phyloP scores from a whole-genome alignment of 2,113 vertebrate species.

The Uria lomvia region DNA sequence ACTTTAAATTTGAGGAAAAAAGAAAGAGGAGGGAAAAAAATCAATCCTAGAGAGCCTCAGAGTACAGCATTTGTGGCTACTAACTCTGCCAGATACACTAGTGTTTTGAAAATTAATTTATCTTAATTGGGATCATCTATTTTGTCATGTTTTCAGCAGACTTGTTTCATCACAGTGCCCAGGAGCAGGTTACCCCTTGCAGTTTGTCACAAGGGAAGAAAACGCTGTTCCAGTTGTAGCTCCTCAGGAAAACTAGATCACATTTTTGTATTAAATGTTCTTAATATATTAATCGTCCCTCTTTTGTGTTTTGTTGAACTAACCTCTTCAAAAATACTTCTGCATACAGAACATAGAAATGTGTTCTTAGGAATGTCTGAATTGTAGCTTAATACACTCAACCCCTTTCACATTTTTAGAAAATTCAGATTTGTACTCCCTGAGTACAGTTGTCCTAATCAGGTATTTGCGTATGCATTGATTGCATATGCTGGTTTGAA shows the following conservation, averaged over 20 bases:
- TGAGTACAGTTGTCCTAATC: not conserved
- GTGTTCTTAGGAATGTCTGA: not conserved
- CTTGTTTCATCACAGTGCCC: not conserved
- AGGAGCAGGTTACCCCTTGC: not conserved
- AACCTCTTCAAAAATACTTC: not conserved
- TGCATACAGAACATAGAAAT: not conserved
- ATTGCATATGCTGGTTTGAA: not conserved
- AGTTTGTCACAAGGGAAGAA: not conserved
- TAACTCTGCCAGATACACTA: not conserved
- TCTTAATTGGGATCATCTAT: constrained; percentile 14
- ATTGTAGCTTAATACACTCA: not conserved
- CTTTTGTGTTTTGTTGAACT: not conserved
- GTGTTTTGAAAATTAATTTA: not conserved
- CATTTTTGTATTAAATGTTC: not conserved
- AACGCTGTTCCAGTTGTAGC: not conserved
- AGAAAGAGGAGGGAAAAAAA: not conserved
- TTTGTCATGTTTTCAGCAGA: not conserved
- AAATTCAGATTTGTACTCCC: not conserved
- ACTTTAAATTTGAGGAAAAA: not conserved
- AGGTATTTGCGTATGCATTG: not conserved
- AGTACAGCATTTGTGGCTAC: not conserved
- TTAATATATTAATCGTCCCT: not conserved
- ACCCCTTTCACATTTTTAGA: accelerated
- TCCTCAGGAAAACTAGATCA: not conserved
- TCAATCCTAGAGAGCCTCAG: not conserved